Percentiles rank a stretch among this genome's conserved stretches.
These are phyloP conservation scores for Rana temporaria DNA, from an alignment of 2,113 vertebrate species.

Conservation along the genomic window DNA sequence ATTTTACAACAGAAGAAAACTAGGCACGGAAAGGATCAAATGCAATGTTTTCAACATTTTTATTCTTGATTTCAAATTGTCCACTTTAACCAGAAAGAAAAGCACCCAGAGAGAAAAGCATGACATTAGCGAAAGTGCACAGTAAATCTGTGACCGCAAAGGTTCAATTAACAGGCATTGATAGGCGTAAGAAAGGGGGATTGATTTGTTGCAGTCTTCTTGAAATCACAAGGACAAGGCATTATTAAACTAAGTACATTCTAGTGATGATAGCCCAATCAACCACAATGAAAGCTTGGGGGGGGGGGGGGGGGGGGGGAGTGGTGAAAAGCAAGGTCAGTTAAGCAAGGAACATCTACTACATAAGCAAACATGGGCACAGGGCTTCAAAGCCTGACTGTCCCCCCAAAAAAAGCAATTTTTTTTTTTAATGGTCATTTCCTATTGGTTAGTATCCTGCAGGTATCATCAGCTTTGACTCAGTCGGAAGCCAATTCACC, in stretches of 20 bases:
- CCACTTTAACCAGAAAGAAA: not conserved
- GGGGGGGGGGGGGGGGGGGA: not conserved
- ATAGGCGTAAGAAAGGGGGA: not conserved
- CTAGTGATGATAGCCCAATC: not conserved
- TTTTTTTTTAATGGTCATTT: too few species aligned
- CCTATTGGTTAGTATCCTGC: too few species aligned
- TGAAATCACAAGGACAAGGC: not conserved
- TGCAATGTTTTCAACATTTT: too few species aligned
- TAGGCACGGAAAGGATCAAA: too few species aligned
- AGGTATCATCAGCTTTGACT: too few species aligned
- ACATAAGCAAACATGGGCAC: too few species aligned
- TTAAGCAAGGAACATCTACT: not conserved
- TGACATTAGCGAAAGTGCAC: not conserved
- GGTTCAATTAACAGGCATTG: not conserved
- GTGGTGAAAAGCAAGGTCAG: not conserved
- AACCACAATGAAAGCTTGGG: not conserved
- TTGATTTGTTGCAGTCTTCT: not conserved
- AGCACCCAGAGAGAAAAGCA: not conserved
- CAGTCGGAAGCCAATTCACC: too few species aligned
- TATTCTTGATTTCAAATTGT: too few species aligned
- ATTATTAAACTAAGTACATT: constrained; percentile 1
- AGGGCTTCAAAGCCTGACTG: too few species aligned
- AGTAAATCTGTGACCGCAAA: not conserved
- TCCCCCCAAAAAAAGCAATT: too few species aligned
- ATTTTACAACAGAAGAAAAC: too few species aligned